Evolutionary conservation across 2,113 vertebrate species (phyloP).

Genomic region (Thinocorus orbignyianus): DNA sequence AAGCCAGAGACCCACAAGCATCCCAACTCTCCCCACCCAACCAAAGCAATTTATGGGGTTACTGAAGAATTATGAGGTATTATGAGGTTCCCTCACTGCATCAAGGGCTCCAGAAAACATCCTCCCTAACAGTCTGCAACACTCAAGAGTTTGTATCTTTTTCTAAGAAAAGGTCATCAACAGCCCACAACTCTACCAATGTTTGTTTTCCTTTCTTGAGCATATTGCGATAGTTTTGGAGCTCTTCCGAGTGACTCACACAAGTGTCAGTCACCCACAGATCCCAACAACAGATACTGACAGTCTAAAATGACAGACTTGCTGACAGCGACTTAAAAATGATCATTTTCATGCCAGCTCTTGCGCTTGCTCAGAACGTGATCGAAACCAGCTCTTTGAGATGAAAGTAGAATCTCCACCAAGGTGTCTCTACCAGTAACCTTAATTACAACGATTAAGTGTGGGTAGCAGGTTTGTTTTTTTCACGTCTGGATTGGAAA

Average conservation of each 20-base stretch:
- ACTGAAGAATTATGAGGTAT: not conserved
- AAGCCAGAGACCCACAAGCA: not conserved
- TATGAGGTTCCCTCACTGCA: not conserved
- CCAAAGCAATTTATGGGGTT: not conserved
- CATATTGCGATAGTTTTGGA: conserved; percentile 17
- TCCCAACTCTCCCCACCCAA: not conserved
- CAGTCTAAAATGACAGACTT: conserved; percentile 40
- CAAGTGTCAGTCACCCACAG: conserved; percentile 59
- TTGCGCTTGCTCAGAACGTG: not conserved
- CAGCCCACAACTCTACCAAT: conserved; percentile 9
- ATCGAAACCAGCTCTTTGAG: conserved; percentile 3
- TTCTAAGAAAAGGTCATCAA: conserved; percentile 47
- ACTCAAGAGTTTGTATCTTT: not conserved
- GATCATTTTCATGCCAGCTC: not conserved
- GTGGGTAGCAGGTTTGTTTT: not conserved
- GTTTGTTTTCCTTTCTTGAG: conserved; percentile 53
- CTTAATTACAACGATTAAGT: not conserved
- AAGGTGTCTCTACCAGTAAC: not conserved
- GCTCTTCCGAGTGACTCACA: conserved; percentile 46
- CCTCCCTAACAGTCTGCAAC: not conserved
- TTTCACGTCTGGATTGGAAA: not conserved
- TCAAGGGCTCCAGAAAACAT: not conserved
- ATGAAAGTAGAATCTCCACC: conserved; percentile 21
- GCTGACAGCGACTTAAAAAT: conserved; percentile 49
- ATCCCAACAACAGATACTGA: conserved; percentile 56